Evolutionary conservation across 2,113 vertebrate species (phyloP).

Genomic region (Pelecanoides urinatrix): DNA sequence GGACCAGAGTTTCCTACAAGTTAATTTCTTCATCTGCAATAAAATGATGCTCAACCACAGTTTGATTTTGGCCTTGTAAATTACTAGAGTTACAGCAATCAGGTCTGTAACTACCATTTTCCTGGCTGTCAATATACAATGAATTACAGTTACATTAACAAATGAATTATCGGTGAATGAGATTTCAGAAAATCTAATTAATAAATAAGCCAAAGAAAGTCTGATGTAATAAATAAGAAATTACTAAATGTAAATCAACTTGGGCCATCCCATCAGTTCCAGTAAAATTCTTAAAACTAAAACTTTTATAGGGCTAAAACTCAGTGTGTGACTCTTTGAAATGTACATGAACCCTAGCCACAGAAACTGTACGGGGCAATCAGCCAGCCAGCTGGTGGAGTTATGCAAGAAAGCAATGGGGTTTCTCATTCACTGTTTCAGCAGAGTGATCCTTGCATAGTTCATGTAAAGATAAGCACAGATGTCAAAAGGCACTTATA

Average conservation of each 20-base stretch:
- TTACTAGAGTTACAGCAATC: background rate
- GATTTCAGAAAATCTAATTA: background rate
- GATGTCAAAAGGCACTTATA: slow-evolving; percentile 44
- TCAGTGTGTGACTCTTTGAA: background rate
- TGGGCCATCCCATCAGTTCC: background rate
- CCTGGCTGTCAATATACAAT: background rate
- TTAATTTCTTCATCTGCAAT: background rate
- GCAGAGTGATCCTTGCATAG: slow-evolving; percentile 8
- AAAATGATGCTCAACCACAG: background rate
- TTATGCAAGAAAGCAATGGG: slow-evolving; percentile 22
- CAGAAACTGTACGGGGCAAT: background rate
- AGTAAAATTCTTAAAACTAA: background rate
- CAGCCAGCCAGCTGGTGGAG: background rate
- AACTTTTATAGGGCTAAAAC: background rate
- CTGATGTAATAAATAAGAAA: background rate
- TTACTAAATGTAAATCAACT: background rate
- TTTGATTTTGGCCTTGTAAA: background rate
- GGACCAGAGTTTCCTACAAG: background rate
- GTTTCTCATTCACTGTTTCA: slow-evolving; percentile 43
- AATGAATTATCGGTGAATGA: background rate
- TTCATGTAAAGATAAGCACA: slow-evolving; percentile 39
- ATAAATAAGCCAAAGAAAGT: background rate
- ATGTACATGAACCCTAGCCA: background rate
- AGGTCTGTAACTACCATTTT: background rate
- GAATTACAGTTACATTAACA: background rate